These are phyloP conservation scores for Garra rufa DNA, from an alignment of 2,113 vertebrate species.

Conservation along the genomic window DNA sequence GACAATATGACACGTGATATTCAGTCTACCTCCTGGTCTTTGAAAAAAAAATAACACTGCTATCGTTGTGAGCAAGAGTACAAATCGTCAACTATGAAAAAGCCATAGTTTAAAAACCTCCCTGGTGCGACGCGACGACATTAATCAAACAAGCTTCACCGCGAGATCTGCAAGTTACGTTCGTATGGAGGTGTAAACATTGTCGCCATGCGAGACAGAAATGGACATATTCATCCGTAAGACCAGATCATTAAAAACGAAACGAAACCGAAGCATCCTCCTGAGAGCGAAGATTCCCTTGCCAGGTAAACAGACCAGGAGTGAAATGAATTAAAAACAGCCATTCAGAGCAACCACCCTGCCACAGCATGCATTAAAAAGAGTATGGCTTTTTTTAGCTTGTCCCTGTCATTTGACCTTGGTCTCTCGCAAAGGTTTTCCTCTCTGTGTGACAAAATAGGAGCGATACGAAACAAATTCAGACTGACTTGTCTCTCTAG, in stretches of 20 bases:
- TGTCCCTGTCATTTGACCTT: conserved; percentile 66
- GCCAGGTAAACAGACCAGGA: background rate
- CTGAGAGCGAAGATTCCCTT: background rate
- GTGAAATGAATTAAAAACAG: conserved; percentile 45
- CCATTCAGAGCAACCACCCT: conserved; percentile 52
- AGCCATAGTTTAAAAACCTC: background rate
- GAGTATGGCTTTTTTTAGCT: conserved; percentile 75
- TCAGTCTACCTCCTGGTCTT: background rate
- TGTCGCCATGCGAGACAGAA: conserved; percentile 13
- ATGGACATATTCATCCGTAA: background rate
- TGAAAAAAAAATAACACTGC: background rate
- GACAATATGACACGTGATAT: background rate
- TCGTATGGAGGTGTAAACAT: conserved; percentile 48
- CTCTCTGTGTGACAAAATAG: conserved; percentile 42
- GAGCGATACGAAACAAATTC: conserved; percentile 21
- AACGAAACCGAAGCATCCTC: background rate
- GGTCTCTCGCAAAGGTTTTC: conserved; percentile 34
- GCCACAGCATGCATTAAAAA: conserved; percentile 68
- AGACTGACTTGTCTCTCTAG: background rate
- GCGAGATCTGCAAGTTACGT: background rate
- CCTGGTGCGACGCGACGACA: background rate
- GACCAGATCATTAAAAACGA: conserved; percentile 16
- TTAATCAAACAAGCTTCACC: background rate
- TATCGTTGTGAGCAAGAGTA: background rate
- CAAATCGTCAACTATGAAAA: background rate